Evolutionary conservation across 2,113 vertebrate species (phyloP), one percentile per base, ranked within the genome.

Genomic region (Alouatta palliata): DNA sequence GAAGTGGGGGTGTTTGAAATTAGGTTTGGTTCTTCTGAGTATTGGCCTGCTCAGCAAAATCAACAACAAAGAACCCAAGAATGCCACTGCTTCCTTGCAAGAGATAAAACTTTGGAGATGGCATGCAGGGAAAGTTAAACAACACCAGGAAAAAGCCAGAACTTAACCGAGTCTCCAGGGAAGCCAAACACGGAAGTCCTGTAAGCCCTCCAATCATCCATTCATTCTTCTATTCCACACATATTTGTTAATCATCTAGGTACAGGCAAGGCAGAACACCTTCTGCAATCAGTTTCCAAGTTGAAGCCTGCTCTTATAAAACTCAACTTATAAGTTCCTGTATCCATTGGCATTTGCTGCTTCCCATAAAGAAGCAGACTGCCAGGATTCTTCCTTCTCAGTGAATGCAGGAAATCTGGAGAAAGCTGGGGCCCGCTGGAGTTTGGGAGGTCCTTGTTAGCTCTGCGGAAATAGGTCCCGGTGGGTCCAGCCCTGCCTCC

Each of bases 261-360:
- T 14, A 11, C 27, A 12, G 17, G 82, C 37, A 35, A 19, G 7
- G 12, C 45, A 19, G 52, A 70, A 52, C 1, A 10, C 47, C 11
- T 79, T 40, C 71, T 70, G 73, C n/a, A n/a, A 27, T 17, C 47
- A 20, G 61, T 37, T 37, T 90, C 23, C 27, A 66, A 52, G 64
- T 4, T 52, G 93, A 87, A 54, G 71, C 37, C 37, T 45, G 80
- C 32, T 76, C 68, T 85, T 80, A 37, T 76, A 96, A 97, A 98
- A 92, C 32, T 87, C 40, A 16, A 54, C 70, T 84, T 91, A 20
- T 56, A 93, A 84, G 49, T 47, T 75, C 54, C 45, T 37, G 43
- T 23, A 45, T 54, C 79, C 32, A 23, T 20, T 47, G 35, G 37
- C 32, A 32, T 70, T 61, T 70, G 45, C 64, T 71, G 35, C 64